phyloP scores from a whole-genome alignment of 2,113 vertebrate genomes.

The Argyrosomus japonicus region DNA sequence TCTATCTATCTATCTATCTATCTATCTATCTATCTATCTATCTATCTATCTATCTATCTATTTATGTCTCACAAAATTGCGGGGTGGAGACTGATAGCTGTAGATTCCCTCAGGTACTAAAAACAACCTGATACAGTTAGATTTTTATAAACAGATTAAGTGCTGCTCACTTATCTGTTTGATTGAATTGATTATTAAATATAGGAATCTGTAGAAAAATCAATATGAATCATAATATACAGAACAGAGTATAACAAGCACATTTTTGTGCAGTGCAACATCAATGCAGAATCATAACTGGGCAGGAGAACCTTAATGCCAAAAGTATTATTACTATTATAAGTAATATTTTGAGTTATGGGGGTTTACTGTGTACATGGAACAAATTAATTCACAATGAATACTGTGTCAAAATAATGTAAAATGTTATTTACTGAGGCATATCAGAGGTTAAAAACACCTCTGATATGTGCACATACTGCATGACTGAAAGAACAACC shows the following conservation, averaged over 20 bases:
- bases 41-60: too few species aligned
- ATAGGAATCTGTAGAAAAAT: constrained; percentile 6
- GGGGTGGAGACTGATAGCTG: neutral
- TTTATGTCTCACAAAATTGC: neutral
- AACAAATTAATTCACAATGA: neutral
- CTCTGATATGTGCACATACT: too few species aligned
- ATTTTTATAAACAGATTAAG: constrained; percentile 8
- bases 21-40: too few species aligned
- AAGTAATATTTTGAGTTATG: neutral
- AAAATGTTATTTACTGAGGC: too few species aligned
- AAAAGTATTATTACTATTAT: neutral
- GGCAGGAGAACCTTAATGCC: neutral
- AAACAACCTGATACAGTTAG: neutral
- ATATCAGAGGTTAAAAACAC: too few species aligned
- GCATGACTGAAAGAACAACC: too few species aligned
- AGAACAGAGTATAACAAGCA: neutral
- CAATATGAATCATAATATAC: constrained; percentile 5
- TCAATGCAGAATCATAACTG: neutral
- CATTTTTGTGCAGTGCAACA: neutral
- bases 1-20: too few species aligned
- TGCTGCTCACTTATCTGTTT: neutral
- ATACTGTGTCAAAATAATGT: too few species aligned
- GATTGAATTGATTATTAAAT: neutral
- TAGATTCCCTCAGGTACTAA: neutral
- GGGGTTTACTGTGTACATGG: neutral